Base-by-base conservation (phyloP, 2,888 invertebrate species). In the Limenitis camilla region DNA sequence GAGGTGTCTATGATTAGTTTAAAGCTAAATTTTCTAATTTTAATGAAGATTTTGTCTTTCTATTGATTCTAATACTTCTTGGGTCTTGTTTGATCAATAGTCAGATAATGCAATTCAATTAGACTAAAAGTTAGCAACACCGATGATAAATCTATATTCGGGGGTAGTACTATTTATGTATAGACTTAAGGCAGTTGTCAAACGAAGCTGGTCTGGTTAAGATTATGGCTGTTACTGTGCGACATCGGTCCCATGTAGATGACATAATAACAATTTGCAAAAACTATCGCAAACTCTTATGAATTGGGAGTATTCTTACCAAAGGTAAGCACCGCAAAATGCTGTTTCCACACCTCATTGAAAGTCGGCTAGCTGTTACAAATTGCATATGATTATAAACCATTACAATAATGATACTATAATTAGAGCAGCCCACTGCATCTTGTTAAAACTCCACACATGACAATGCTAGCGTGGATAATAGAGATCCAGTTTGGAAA, bases 341-440 rank as follows among this genome's bases (percentile, higher is more conserved):
- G 78, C 72, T 72, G 70, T 82, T 81, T 82, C 85, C 74, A 82
- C 83, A 85, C 82, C 81, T 84, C 83, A 81, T 81, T 79, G 83
- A 71, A 69, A 74, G 65, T 72, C 73, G 74, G 69, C 75, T 69
- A 68, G 76, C 67, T 72, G 70, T 77, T 79, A 83, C 79, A 83
- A 85, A 84, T 81, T 58, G 72, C 74, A 71, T 76, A 75, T 76
- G 76, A 85, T 85, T 84, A 84, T 77, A 78, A 70, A 74, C 66
- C 77, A 85, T 85, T 82, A 83, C 64, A 51, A 71, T 83, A 82
- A 85, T 83, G 78, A 75, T 70, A 73, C 78, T 72, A 72, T 76
- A 82, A 85, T 84, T 81, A 84, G 74, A 80, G 73, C 76, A 69
- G 78, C 74, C 67, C 69, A 68, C 64, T 69, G 57, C 62, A 64